A percentile compares a stretch with the other conserved stretches of the same genome.
These are phyloP conservation scores for Astropecten irregularis DNA, from an alignment of 53 echinoderm and acorn worm genomes.

Conservation along the genomic window DNA sequence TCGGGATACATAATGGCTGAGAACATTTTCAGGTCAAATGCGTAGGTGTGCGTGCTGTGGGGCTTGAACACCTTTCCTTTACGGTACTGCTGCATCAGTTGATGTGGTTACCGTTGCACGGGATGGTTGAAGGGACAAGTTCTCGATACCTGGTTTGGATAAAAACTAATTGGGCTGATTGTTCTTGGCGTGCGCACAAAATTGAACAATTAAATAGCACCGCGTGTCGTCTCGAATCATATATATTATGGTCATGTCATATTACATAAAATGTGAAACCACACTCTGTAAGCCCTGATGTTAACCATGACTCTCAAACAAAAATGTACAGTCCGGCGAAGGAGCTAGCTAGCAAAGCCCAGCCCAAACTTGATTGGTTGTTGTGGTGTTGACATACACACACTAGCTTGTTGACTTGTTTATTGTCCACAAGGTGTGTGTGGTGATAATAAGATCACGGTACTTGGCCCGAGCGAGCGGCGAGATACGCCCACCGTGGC, in stretches of 20 bases:
- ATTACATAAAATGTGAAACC: background rate
- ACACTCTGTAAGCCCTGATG: slow-evolving; percentile 18
- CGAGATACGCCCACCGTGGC: slow-evolving; percentile 22
- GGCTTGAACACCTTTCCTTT: too few species aligned
- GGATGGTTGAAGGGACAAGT: too few species aligned
- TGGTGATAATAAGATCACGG: slow-evolving; percentile 58
- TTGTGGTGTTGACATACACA: slow-evolving; percentile 46
- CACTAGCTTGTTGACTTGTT: slow-evolving; percentile 54
- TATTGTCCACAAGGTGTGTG: slow-evolving; percentile 65
- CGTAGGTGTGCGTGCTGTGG: too few species aligned
- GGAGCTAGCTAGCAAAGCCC: background rate
- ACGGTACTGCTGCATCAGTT: too few species aligned
- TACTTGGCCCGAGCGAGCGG: background rate
- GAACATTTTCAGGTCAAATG: too few species aligned
- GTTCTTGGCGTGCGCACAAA: slow-evolving; percentile 21
- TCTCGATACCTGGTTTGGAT: slow-evolving; percentile 33
- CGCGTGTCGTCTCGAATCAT: slow-evolving; percentile 20
- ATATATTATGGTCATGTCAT: slow-evolving; percentile 6
- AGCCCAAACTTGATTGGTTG: slow-evolving; percentile 10
- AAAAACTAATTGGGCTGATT: slow-evolving; percentile 35
- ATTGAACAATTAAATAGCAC: slow-evolving; percentile 55
- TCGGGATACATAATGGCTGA: too few species aligned
- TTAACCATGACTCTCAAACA: slow-evolving; percentile 1
- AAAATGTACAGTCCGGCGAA: too few species aligned
- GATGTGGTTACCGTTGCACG: too few species aligned